Evolutionary conservation across 2,888 invertebrate species (phyloP).

Genomic region (Bursaphelenchus okinawaensis): DNA sequence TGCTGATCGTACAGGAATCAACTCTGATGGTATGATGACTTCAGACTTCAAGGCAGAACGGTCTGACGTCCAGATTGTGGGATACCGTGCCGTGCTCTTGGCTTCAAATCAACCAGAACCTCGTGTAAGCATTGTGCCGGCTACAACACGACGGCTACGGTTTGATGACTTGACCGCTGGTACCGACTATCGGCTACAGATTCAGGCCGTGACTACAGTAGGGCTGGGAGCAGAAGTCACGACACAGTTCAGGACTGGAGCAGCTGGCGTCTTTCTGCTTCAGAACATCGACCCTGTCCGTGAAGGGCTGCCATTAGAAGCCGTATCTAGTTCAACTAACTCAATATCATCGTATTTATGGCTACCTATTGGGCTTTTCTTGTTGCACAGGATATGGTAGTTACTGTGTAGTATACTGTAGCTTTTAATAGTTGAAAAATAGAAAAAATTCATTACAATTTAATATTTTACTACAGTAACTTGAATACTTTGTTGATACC

Average conservation of each 20-base stretch:
- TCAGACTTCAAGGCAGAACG: too few relatives aligned
- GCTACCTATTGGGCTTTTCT: background rate
- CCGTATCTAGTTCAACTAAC: background rate
- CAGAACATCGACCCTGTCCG: background rate
- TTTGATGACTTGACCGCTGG: conserved; percentile 16
- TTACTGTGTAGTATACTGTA: too few relatives aligned
- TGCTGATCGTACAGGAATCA: too few relatives aligned
- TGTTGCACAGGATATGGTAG: background rate
- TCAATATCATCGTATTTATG: too few relatives aligned
- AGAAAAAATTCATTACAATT: too few relatives aligned
- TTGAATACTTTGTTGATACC: too few relatives aligned
- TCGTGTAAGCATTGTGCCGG: conserved; percentile 17
- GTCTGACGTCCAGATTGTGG: conserved; percentile 8
- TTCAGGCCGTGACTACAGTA: conserved; percentile 18
- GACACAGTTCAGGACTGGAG: conserved; percentile 12
- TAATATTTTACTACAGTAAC: too few relatives aligned
- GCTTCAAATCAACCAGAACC: background rate
- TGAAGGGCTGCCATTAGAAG: background rate
- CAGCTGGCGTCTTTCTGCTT: background rate
- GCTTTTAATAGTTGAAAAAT: background rate
- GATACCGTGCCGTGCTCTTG: conserved; percentile 19
- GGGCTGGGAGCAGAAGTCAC: conserved; percentile 14
- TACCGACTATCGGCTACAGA: conserved; percentile 18
- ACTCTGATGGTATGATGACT: too few relatives aligned
- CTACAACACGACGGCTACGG: conserved; percentile 5